A percentile compares a stretch with the other conserved stretches of the same genome.
Evolutionary conservation across 1,140 invertebrate genomes (phyloP).

Genomic region (Drosophila pandora): DNA sequence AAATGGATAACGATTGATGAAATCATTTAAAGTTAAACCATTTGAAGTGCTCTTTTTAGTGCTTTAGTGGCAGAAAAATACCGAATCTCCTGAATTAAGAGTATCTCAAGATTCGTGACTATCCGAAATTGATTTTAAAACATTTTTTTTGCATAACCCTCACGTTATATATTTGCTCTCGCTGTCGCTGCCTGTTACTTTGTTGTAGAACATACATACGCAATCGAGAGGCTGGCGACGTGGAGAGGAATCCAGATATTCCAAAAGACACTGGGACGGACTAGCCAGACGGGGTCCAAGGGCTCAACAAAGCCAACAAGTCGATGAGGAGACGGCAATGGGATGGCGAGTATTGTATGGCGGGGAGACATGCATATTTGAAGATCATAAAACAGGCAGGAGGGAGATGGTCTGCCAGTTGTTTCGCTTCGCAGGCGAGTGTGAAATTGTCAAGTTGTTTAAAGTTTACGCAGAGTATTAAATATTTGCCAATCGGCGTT

Average conservation of each 20-base stretch:
- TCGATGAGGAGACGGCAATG: conserved; percentile 51
- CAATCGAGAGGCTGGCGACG: conserved; percentile 25
- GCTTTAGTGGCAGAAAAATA: no score
- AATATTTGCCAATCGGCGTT: conserved; percentile 82
- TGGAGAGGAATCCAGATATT: conserved; percentile 35
- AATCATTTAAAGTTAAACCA: no score
- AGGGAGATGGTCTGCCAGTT: conserved; percentile 20
- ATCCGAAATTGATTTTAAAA: conserved; percentile 20
- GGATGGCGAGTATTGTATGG: conserved; percentile 14
- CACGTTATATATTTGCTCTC: conserved; percentile 39
- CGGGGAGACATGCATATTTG: conserved; percentile 62
- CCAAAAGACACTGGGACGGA: conserved; percentile 16
- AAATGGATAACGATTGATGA: not conserved
- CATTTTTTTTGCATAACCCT: conserved; percentile 36
- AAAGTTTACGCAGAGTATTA: conserved; percentile 82
- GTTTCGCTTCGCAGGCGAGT: conserved; percentile 72
- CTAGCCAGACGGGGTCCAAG: conserved; percentile 43
- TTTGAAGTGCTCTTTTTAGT: no score
- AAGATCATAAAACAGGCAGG: conserved; percentile 75
- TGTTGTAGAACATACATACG: conserved; percentile 70
- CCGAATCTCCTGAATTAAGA: not conserved
- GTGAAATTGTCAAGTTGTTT: conserved; percentile 82
- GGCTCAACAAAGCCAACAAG: conserved; percentile 77
- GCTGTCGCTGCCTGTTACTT: conserved; percentile 65
- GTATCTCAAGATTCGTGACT: conserved; percentile 13